Percentiles rank a stretch among this genome's conserved stretches.
These are phyloP conservation scores for Phalacrocorax pelagicus DNA, from an alignment of 2,113 vertebrate species.

Conservation along the genomic window DNA sequence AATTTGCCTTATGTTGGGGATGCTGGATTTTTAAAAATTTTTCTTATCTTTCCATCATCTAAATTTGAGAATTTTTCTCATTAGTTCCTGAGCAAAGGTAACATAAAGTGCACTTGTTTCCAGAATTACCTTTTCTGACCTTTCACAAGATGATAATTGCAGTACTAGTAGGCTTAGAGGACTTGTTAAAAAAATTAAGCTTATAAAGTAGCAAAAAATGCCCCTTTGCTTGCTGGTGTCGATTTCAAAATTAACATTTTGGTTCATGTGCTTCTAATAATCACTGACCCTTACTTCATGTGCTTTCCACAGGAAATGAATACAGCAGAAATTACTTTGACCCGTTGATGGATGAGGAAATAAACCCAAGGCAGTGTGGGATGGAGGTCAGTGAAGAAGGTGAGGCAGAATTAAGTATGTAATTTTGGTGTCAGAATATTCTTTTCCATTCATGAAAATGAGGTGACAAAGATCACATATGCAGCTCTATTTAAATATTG, in stretches of 20 bases:
- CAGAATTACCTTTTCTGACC: slow-evolving; percentile 91
- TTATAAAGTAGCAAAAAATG: slow-evolving; percentile 85
- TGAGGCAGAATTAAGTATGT: slow-evolving; percentile 98
- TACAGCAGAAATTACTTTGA: slow-evolving; percentile 94
- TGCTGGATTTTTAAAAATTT: not conserved
- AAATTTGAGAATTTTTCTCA: slow-evolving; percentile 87
- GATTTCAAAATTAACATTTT: slow-evolving; percentile 99
- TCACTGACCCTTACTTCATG: slow-evolving; percentile 89
- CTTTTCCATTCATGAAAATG: slow-evolving; percentile 94
- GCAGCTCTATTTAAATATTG: slow-evolving; percentile 72
- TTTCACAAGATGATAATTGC: slow-evolving; percentile 95
- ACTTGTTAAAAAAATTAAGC: slow-evolving; percentile 81
- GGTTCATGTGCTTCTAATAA: slow-evolving; percentile 99
- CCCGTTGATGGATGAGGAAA: slow-evolving; percentile 87
- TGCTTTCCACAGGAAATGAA: slow-evolving; percentile 97
- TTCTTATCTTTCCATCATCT: slow-evolving; percentile 52
- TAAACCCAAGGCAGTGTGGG: slow-evolving; percentile 88
- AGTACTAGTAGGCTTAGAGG: slow-evolving; percentile 83
- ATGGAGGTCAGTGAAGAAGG: slow-evolving; percentile 88
- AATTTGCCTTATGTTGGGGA: not conserved
- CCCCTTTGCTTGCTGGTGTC: slow-evolving; percentile 82
- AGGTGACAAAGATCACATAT: slow-evolving; percentile 83
- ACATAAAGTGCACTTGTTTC: slow-evolving; percentile 91
- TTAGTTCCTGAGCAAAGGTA: slow-evolving; percentile 88
- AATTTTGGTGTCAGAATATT: slow-evolving; percentile 94